phyloP scores from a whole-genome alignment of 1,140 invertebrate species.

The Bombus pascuorum region DNA sequence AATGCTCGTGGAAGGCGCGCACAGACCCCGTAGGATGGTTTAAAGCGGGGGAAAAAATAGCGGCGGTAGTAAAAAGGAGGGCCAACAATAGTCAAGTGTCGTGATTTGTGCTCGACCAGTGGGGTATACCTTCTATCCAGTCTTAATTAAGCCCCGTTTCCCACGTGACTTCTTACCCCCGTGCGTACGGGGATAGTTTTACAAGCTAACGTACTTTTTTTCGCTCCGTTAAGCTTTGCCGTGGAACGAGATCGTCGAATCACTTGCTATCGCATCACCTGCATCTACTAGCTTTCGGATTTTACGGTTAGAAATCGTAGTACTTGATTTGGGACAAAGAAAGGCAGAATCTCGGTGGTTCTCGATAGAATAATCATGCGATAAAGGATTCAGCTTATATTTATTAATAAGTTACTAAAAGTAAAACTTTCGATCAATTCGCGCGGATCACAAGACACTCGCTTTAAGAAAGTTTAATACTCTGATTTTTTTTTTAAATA shows the following conservation, averaged over 20 bases:
- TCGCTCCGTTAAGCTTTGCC: conserved; percentile 54
- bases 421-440: too few species aligned
- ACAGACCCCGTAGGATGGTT: conserved; percentile 3
- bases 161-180: conserved; percentile 69
- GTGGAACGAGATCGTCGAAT: conserved; percentile 49
- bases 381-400: too few species aligned
- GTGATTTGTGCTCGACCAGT: conserved; percentile 63
- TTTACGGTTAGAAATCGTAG: background rate
- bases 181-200: conserved; percentile 31
- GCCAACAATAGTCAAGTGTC: conserved; percentile 68
- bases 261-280: conserved; percentile 66
- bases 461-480: too few species aligned
- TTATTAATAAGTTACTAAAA: too few species aligned
- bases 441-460: too few species aligned
- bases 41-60: conserved; percentile 18
- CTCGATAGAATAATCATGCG: too few species aligned
- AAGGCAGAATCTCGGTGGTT: too few species aligned
- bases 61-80: conserved; percentile 64
- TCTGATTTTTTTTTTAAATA: too few species aligned
- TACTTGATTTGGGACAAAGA: background rate
- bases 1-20: conserved; percentile 21
- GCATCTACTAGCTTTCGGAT: conserved; percentile 25
- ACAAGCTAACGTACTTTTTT: conserved; percentile 64
- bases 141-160: conserved; percentile 69
- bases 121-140: conserved; percentile 59